phyloP scores from a whole-genome alignment of 2,888 invertebrate species.

The Abrostola tripartita region DNA sequence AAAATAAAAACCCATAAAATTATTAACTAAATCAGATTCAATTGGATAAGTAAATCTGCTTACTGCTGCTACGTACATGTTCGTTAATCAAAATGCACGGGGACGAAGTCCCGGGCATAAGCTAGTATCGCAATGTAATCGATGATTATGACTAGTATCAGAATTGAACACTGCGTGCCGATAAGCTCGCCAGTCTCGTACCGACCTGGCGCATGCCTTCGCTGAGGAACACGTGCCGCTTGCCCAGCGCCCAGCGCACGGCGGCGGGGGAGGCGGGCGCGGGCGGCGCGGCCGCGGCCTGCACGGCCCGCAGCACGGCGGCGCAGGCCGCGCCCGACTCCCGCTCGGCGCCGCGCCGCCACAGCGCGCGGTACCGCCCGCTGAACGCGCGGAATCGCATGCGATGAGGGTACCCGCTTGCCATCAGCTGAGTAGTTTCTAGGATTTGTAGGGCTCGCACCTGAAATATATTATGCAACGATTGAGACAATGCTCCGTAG shows the following conservation, averaged over 20 bases:
- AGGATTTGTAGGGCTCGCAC: conserved; percentile 96
- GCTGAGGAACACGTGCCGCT: conserved; percentile 97
- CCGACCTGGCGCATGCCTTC: conserved; percentile 96
- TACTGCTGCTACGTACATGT: no score
- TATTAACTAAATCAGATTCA: no score
- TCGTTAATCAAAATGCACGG: no score
- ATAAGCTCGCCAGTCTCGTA: background rate
- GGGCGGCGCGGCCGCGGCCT: conserved; percentile 93
- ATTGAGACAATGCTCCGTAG: no score
- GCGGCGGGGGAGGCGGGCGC: conserved; percentile 91
- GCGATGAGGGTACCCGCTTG: conserved; percentile 97
- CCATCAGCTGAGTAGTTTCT: conserved; percentile 98
- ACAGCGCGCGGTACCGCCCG: conserved; percentile 94
- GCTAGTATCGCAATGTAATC: no score
- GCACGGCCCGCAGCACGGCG: conserved; percentile 93
- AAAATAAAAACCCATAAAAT: no score
- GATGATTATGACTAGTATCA: background rate
- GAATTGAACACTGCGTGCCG: background rate
- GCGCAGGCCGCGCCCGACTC: conserved; percentile 88
- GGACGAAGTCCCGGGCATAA: no score
- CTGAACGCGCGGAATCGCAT: conserved; percentile 98
- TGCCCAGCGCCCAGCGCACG: conserved; percentile 95
- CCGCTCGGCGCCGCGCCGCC: conserved; percentile 91
- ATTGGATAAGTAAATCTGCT: no score
- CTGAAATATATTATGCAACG: conserved; percentile 57